These are phyloP conservation scores for Oreocharis arfaki DNA, from an alignment of 2,113 vertebrate species.

Conservation along the genomic window DNA sequence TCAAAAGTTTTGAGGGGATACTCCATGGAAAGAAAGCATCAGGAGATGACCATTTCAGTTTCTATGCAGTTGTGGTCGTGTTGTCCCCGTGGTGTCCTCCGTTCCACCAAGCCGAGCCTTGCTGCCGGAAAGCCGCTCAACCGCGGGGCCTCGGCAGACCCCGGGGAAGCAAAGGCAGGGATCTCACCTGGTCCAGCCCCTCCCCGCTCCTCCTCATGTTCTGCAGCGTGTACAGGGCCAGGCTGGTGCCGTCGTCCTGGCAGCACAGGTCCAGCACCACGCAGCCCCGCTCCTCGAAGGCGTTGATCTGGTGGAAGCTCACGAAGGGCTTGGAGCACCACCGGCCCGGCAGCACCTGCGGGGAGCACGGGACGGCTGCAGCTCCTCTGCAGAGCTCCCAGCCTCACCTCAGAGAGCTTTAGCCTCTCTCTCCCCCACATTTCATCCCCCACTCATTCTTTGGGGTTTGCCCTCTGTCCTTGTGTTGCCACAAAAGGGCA, in stretches of 20 bases:
- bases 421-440: background rate
- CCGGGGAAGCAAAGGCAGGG: background rate
- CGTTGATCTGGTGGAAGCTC: conserved; percentile 90
- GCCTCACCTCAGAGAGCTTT: background rate
- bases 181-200: conserved; percentile 81
- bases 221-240: conserved; percentile 78
- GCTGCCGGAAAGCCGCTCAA: background rate
- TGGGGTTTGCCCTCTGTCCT: background rate
- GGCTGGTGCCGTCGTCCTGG: conserved; percentile 75
- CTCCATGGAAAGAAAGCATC: background rate
- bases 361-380: background rate
- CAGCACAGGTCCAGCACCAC: conserved; percentile 87
- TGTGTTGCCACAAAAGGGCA: background rate
- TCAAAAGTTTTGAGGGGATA: too few species aligned
- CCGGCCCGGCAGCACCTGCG: conserved; percentile 72
- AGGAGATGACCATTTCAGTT: background rate
- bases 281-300: conserved; percentile 83
- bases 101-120: background rate
- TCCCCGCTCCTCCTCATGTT: conserved; percentile 83
- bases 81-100: background rate
- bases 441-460: background rate
- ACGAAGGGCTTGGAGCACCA: conserved; percentile 75
- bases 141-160: background rate
- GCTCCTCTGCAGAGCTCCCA: background rate
- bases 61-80: fast-evolving